Base-by-base conservation (phyloP, 2,113 vertebrate species). In the Picathartes gymnocephalus region DNA sequence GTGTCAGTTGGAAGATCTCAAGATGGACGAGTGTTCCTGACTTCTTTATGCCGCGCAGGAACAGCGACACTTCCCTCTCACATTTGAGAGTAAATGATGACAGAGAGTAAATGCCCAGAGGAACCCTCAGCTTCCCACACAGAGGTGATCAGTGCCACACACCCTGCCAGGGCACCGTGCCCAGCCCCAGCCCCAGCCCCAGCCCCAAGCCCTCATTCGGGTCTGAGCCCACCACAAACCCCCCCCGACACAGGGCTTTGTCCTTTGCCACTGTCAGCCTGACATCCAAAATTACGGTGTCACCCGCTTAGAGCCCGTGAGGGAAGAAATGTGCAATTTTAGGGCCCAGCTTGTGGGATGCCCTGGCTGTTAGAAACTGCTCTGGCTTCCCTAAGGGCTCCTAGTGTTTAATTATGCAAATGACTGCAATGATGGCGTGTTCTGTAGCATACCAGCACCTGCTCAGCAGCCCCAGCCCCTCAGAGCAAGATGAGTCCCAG, bases 41-140 rank as follows among this genome's bases (percentile, higher is more conserved):
- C n/a, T n/a, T n/a, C n/a, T n/a, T n/a, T n/a, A n/a, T n/a, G n/a
- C n/a, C n/a, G n/a, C n/a, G n/a, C n/a, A n/a, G n/a, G n/a, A n/a
- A n/a, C n/a, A n/a, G n/a, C n/a, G n/a, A 8, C 54, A 9, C 11
- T 71, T 54, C 17, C 6, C 35, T 48, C 23, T 35, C 5, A 6
- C 35, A 2, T 24, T 39, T 18, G n/a, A 21, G 50, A 56, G 12
- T 21, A 58, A 44, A 11, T 6, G 12, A 12, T 31, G 47, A 24
- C 10, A 78, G 78, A 21, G 44, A 61, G 42, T 35, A 25, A 48
- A 20, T 0, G 2, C 21, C 13, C 56, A 25, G 35, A 33, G 61
- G 4, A 51, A 4, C 37, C 4, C 35, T 39, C 7, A 21, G 28
- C 25, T 62, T 8, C 44, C 10, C 2, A 2, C 19, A 2, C 0